A percentile compares a stretch with the other conserved stretches of the same genome.
Evolutionary conservation across 2,797 vertebrate species (phyloP).

Genomic region (Micromesistius poutassou): DNA sequence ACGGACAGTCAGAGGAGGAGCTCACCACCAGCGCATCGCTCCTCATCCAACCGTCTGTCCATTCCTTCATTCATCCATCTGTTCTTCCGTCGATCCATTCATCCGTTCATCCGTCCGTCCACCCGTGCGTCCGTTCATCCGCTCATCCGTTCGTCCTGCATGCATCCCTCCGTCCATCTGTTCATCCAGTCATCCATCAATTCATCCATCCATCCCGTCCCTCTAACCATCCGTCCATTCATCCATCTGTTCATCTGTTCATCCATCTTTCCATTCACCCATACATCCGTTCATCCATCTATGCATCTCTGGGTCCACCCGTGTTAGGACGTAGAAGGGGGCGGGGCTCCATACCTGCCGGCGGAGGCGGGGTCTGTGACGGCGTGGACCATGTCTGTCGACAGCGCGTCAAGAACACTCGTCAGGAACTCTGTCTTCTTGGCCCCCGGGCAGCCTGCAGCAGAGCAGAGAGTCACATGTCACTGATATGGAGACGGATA

Average conservation of each 20-base stretch:
- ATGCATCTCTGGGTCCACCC: neutral
- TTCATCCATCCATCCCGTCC: neutral
- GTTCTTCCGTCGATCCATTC: neutral
- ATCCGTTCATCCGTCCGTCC: neutral
- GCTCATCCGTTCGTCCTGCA: neutral
- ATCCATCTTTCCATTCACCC: neutral
- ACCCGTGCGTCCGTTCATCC: neutral
- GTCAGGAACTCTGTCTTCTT: constrained; percentile 96
- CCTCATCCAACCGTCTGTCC: no score
- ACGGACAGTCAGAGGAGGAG: neutral
- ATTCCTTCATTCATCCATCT: no score
- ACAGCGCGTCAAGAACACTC: constrained; percentile 90
- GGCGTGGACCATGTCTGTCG: constrained; percentile 95
- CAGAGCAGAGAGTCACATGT: constrained; percentile 34
- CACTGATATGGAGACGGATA: constrained; percentile 19
- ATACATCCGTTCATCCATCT: neutral
- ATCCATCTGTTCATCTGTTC: neutral
- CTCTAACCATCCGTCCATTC: constrained; percentile 1
- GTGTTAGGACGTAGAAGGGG: neutral
- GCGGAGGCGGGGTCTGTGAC: constrained; percentile 88
- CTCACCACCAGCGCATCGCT: neutral
- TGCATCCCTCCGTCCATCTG: neutral
- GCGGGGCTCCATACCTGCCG: constrained; percentile 75
- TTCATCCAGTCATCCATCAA: neutral
- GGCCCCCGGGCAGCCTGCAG: constrained; percentile 88